phyloP scores from a whole-genome alignment of 2,797 vertebrate species.

The Setipinna tenuifilis region DNA sequence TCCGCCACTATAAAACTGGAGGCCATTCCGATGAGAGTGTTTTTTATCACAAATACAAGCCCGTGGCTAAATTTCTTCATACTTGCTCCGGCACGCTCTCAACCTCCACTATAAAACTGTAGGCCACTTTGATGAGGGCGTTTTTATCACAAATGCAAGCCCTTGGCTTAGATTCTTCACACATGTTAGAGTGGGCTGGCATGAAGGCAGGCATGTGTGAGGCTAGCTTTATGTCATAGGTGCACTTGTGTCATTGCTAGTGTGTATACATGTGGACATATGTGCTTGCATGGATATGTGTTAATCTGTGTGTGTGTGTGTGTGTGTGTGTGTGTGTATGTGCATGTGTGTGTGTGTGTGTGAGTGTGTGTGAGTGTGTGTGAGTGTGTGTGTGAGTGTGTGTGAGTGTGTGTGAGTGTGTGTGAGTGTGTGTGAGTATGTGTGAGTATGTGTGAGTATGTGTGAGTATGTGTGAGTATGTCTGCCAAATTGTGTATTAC shows the following conservation, averaged over 20 bases:
- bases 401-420: neutral
- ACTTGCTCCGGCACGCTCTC: neutral
- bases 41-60: too few relatives aligned
- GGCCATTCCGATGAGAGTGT: too few relatives aligned
- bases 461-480: neutral
- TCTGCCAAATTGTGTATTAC: too few relatives aligned
- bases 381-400: neutral
- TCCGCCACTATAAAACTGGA: neutral
- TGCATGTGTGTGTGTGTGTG: neutral
- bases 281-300: neutral
- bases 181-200: neutral
- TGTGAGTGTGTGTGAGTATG: neutral
- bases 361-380: neutral
- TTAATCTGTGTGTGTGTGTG: neutral
- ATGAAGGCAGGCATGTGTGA: neutral
- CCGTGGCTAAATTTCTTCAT: too few relatives aligned
- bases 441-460: neutral
- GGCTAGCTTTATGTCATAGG: neutral
- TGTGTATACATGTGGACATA: neutral
- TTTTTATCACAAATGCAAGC: neutral
- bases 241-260: neutral
- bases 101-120: neutral
- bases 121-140: neutral
- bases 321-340: neutral
- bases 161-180: neutral